Evolutionary conservation across 2,113 vertebrate species (phyloP), one percentile per base, ranked within the genome.

Genomic region (Sclerurus mexicanus): DNA sequence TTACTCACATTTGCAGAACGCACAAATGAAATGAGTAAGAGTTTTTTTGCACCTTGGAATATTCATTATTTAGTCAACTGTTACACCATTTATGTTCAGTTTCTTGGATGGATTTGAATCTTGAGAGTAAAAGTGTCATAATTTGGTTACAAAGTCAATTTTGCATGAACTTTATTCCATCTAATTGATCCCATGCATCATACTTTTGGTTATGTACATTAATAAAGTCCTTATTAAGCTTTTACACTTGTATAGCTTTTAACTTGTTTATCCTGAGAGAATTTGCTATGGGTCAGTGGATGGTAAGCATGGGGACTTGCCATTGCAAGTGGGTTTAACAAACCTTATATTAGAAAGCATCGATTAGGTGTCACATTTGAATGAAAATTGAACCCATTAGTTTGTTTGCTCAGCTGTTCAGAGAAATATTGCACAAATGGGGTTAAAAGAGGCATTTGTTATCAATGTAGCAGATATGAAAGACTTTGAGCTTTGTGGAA

Each of bases 401-500:
- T 92, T 97, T 94, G 91, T 96, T 98, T 98, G 87, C 71, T 98
- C 95, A 97, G 97, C 92, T 98, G 96, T 94, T 97, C 92, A 79
- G 68, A 83, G 76, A 94, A 96, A 83, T 94, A 95, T 58, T 94
- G 76, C 83, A 91, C 77, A 95, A 97, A 92, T 68, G 82, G 60
- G 56, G 53, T 86, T 97, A 95, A 93, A 97, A 81, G 87, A 93
- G 59, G 37, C 55, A 93, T 92, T 95, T 56, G 35, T 94, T 96
- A 95, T 87, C 78, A 60, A 37, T 76, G 64, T 84, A 96, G 97
- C 22, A 52, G 59, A 86, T 81, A 96, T 28, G 50, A 74, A 94
- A 89, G 85, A 60, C 58, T 87, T 96, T 94, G 46, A 59, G 37
- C 76, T 95, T 89, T n/a, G 11, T 56, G 83, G 37, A 78, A 89